Evolutionary conservation across 1,140 invertebrate species (phyloP).

Genomic region (Ceratitis capitata): DNA sequence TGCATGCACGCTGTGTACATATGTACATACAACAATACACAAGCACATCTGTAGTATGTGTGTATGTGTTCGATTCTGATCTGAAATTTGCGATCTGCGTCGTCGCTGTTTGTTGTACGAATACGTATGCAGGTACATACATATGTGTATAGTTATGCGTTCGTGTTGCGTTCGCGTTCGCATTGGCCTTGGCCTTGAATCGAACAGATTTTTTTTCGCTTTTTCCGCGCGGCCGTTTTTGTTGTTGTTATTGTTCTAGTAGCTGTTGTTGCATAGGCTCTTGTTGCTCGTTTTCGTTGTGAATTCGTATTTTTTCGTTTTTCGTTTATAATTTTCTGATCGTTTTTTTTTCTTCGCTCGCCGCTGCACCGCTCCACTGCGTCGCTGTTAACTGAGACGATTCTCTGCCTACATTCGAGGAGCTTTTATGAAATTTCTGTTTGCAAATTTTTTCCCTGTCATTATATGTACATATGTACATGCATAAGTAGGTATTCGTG

Average conservation of each 20-base stretch:
- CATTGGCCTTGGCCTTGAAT: conserved; percentile 36
- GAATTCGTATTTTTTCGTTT: not conserved
- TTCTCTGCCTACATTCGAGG: not conserved
- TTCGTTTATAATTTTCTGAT: not conserved
- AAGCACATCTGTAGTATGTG: not conserved
- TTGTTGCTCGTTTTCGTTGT: not conserved
- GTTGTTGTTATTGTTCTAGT: not conserved
- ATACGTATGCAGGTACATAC: no score
- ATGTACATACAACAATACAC: not conserved
- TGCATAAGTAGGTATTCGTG: no score
- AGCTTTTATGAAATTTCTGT: conserved; percentile 32
- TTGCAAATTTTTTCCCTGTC: conserved; percentile 9
- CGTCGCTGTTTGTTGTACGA: conserved; percentile 10
- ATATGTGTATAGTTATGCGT: no score
- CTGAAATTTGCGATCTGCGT: not conserved
- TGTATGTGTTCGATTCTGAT: not conserved
- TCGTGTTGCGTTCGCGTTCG: conserved; percentile 5
- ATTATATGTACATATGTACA: no score
- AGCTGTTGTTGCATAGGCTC: conserved; percentile 35
- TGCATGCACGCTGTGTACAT: not conserved
- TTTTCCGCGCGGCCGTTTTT: no score
- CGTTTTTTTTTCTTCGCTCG: not conserved
- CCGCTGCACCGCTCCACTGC: not conserved
- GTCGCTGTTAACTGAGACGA: no score
- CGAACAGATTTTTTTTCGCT: conserved; percentile 16